Evolutionary conservation across 2,888 invertebrate genomes (phyloP).

Genomic region (Cremastinae sp.): DNA sequence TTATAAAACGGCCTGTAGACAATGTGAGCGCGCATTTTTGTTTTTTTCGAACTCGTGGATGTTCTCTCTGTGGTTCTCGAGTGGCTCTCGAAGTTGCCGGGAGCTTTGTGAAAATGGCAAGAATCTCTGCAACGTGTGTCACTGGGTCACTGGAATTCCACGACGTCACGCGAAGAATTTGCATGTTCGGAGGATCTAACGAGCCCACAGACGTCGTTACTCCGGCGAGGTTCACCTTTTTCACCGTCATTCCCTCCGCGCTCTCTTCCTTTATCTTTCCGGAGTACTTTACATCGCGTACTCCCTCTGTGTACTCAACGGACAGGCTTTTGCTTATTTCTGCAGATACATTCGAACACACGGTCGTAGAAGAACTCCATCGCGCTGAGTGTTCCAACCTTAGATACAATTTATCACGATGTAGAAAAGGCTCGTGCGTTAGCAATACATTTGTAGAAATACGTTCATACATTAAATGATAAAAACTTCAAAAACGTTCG

Average conservation of each 20-base stretch:
- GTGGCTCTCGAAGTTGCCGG: slow-evolving; percentile 37
- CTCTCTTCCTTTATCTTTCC: slow-evolving; percentile 36
- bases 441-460: slow-evolving; percentile 7
- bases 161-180: slow-evolving; percentile 58
- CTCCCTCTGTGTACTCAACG: slow-evolving; percentile 6
- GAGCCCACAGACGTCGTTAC: slow-evolving; percentile 54
- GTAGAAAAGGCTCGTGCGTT: slow-evolving; percentile 12
- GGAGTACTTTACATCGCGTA: slow-evolving; percentile 35
- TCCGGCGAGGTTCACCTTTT: slow-evolving; percentile 46
- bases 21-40: too few relatives aligned
- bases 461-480: too few relatives aligned
- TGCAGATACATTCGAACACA: neutral
- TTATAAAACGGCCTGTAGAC: too few relatives aligned
- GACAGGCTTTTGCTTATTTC: neutral
- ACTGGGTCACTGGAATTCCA: slow-evolving; percentile 62
- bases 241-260: slow-evolving; percentile 34
- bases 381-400: slow-evolving; percentile 42
- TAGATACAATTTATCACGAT: slow-evolving; percentile 54
- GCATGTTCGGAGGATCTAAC: slow-evolving; percentile 59
- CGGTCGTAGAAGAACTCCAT: slow-evolving; percentile 30
- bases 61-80: too few relatives aligned
- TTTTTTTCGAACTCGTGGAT: too few relatives aligned
- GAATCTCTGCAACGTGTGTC: slow-evolving; percentile 60
- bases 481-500: too few relatives aligned
- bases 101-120: slow-evolving; percentile 32